Percentiles rank a stretch among this genome's conserved stretches.
Evolutionary conservation across 2,113 vertebrate species (phyloP).

Genomic region (Clarias batrachus): DNA sequence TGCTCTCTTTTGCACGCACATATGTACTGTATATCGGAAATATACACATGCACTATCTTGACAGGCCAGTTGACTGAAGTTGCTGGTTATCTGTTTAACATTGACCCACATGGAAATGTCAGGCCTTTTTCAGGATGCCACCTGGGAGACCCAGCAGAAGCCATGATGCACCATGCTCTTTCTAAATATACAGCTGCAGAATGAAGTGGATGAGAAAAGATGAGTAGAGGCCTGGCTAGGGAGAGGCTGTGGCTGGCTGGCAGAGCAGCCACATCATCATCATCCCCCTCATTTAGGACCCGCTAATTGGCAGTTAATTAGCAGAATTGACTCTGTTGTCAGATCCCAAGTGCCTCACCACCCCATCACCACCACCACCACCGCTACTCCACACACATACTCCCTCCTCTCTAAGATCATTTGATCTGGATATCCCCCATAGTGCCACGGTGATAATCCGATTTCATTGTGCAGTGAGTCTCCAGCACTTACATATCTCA

Average conservation of each 20-base stretch:
- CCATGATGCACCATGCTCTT: conserved; percentile 68
- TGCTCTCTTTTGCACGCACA: background rate
- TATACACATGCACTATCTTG: conserved; percentile 9
- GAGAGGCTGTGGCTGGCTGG: conserved; percentile 65
- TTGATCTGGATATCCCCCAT: conserved; percentile 80
- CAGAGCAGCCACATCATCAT: conserved; percentile 80
- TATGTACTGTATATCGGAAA: background rate
- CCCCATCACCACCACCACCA: conserved; percentile 10
- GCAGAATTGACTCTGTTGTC: conserved; percentile 92
- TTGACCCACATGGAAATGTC: conserved; percentile 78
- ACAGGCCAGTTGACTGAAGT: conserved; percentile 63
- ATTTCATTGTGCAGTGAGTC: conserved; percentile 62
- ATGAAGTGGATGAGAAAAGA: conserved; percentile 46
- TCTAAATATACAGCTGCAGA: conserved; percentile 72
- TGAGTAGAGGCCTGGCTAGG: conserved; percentile 46
- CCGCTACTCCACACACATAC: conserved; percentile 18
- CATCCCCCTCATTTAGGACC: conserved; percentile 94
- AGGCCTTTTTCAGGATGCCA: conserved; percentile 72
- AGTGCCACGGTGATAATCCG: conserved; percentile 77
- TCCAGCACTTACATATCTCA: conserved; percentile 64
- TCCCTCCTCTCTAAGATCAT: conserved; percentile 75
- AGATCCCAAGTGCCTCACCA: conserved; percentile 77
- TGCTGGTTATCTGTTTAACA: conserved; percentile 72
- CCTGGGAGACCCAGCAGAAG: conserved; percentile 67
- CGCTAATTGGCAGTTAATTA: conserved; percentile 97